phyloP scores from a whole-genome alignment of 2,797 vertebrate genomes.

The Pachyuromys duprasi region DNA sequence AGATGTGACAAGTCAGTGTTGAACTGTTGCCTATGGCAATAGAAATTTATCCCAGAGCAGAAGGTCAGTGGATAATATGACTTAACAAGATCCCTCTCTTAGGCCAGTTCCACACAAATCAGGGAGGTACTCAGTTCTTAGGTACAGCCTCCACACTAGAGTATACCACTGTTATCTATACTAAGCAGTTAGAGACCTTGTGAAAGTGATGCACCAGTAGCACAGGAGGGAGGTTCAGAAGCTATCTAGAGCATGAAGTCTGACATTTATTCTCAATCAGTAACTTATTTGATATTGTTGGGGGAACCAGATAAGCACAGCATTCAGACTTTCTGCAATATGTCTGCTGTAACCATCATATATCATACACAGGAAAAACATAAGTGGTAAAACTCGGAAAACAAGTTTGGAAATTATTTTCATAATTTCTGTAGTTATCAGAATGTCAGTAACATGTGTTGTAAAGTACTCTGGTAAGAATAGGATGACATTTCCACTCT shows the following conservation, averaged over 20 bases:
- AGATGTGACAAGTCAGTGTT: neutral
- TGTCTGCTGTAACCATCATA: neutral
- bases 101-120: neutral
- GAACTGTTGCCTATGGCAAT: neutral
- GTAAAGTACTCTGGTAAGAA: neutral
- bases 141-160: neutral
- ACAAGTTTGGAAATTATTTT: neutral
- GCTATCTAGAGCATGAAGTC: neutral
- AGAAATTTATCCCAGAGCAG: neutral
- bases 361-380: neutral
- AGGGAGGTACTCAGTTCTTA: neutral
- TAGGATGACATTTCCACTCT: rapidly evolving
- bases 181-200: neutral
- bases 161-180: neutral
- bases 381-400: neutral
- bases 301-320: neutral
- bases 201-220: neutral
- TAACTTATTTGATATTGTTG: neutral
- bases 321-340: neutral
- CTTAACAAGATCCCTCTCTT: neutral
- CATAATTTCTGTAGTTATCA: neutral
- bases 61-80: neutral
- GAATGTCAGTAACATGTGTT: neutral
- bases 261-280: neutral
- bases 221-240: neutral